These are phyloP conservation scores for Forbesichthys papilliferus DNA, from an alignment of 2,113 vertebrate genomes.

Conservation along the genomic window DNA sequence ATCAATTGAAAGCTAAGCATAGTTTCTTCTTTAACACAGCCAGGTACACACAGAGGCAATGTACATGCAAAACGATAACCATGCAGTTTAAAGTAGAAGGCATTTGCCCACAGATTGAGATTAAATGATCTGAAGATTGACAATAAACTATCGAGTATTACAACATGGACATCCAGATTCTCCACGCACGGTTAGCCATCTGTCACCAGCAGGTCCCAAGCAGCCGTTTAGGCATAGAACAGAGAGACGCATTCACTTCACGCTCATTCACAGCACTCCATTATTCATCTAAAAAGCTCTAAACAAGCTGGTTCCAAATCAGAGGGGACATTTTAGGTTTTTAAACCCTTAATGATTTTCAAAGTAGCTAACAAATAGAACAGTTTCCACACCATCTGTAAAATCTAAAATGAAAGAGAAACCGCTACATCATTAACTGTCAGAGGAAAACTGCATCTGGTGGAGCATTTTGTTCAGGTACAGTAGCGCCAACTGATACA, in stretches of 20 bases:
- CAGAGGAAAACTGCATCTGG: no score
- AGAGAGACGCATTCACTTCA: conserved; percentile 38
- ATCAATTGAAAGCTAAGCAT: no score
- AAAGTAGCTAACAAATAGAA: no score
- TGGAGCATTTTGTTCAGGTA: no score
- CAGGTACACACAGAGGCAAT: no score
- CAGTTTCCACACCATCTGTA: no score
- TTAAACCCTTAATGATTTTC: conserved; percentile 11
- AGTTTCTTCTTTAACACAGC: no score
- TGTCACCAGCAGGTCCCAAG: conserved; percentile 65
- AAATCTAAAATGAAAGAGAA: no score
- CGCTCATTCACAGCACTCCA: conserved; percentile 58
- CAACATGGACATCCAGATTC: not conserved
- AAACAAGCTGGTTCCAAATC: conserved; percentile 35
- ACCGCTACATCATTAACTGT: no score
- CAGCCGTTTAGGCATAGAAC: conserved; percentile 65
- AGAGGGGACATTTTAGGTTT: conserved; percentile 35
- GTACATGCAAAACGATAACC: no score
- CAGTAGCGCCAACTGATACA: no score
- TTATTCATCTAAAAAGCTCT: conserved; percentile 59
- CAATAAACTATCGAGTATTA: not conserved
- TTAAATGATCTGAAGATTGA: not conserved
- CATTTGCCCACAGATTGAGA: not conserved
- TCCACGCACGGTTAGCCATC: conserved; percentile 32
- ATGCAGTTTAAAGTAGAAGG: not conserved